Conservation (phyloP, 2,113 vertebrate species). For the Mesoclemmys tuberculata region DNA sequence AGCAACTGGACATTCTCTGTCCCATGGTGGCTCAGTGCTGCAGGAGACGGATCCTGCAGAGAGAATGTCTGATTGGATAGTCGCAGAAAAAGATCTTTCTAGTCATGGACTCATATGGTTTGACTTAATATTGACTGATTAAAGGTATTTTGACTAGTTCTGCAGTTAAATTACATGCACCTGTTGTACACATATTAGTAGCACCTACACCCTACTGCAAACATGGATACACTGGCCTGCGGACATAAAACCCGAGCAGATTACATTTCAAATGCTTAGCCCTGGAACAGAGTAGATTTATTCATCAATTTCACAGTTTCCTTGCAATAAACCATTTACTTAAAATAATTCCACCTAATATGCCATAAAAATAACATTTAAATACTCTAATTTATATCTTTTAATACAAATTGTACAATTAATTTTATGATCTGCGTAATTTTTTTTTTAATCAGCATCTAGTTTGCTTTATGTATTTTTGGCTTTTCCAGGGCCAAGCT, state of each 20-base stretch:
- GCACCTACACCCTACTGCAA: conserved; percentile 54
- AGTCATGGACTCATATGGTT: conserved; percentile 67
- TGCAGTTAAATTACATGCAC: conserved; percentile 74
- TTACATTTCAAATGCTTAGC: conserved; percentile 66
- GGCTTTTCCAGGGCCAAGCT: conserved; percentile 37
- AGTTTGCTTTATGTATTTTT: conserved; percentile 60
- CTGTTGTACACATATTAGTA: conserved; percentile 69
- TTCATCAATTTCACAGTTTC: conserved; percentile 82
- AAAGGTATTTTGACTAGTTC: conserved; percentile 74
- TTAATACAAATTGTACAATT: conserved; percentile 62
- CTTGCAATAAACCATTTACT: conserved; percentile 71
- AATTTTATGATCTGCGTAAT: conserved; percentile 74
- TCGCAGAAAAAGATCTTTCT: neutral
- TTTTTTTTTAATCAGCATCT: conserved; percentile 59
- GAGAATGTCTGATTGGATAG: neutral
- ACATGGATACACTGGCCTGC: neutral
- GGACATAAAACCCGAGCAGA: conserved; percentile 22
- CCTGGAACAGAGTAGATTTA: conserved; percentile 73
- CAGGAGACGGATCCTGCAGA: neutral
- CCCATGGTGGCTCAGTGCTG: conserved; percentile 41
- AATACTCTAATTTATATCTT: conserved; percentile 68
- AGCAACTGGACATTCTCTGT: neutral
- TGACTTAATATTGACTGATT: conserved; percentile 77
- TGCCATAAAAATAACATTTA: conserved; percentile 73
- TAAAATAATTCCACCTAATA: conserved; percentile 70